Evolutionary conservation across 2,888 invertebrate genomes (phyloP).

Genomic region (Trachelus stipa): DNA sequence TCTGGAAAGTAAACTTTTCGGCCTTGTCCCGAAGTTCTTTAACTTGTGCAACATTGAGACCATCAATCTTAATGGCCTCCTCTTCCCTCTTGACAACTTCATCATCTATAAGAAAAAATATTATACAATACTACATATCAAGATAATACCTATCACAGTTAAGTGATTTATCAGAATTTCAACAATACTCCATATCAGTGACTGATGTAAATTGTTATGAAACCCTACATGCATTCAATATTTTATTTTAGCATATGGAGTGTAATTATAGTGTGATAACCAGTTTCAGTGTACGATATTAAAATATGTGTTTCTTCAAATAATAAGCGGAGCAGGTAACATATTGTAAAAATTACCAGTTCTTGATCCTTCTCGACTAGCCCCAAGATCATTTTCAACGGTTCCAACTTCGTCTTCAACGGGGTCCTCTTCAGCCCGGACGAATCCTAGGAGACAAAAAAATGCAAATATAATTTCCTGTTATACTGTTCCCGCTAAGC

Average conservation of each 20-base stretch:
- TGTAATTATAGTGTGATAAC: background rate
- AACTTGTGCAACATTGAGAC: slow-evolving; percentile 92
- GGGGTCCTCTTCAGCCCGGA: slow-evolving; percentile 64
- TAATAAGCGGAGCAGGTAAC: background rate
- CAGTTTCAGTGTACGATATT: background rate
- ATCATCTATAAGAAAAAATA: slow-evolving; percentile 75
- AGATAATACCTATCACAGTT: background rate
- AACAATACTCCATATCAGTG: background rate
- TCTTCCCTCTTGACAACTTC: slow-evolving; percentile 92
- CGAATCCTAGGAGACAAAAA: slow-evolving; percentile 64
- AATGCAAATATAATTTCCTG: background rate
- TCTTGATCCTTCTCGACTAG: slow-evolving; percentile 87
- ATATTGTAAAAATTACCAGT: slow-evolving; percentile 74
- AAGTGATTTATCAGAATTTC: background rate
- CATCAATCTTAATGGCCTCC: slow-evolving; percentile 96
- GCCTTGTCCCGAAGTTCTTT: slow-evolving; percentile 91
- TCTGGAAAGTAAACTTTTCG: slow-evolving; percentile 92
- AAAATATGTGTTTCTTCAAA: background rate
- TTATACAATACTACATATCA: slow-evolving; percentile 13
- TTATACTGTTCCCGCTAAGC: background rate
- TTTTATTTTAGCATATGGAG: background rate
- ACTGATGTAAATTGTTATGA: background rate
- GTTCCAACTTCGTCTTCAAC: slow-evolving; percentile 71
- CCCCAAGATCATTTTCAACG: slow-evolving; percentile 83
- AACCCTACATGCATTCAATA: background rate